Conservation (phyloP, 2,888 invertebrate genomes). For the Clanis bilineata region DNA sequence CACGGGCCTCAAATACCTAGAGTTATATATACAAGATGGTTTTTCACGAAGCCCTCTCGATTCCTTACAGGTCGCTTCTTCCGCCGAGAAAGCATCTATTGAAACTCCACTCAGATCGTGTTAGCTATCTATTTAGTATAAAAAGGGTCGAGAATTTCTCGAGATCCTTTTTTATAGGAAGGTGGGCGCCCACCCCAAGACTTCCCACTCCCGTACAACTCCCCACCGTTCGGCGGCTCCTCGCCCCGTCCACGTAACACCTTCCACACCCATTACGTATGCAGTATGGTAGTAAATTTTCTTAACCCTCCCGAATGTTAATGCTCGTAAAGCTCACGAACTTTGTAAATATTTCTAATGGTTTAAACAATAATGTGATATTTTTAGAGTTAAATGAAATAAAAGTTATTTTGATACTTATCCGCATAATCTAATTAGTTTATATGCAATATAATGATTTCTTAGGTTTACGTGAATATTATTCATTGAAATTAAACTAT, state of each 20-base stretch:
- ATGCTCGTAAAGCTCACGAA: constrained; percentile 17
- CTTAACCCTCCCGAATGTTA: constrained; percentile 28
- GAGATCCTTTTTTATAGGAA: constrained; percentile 77
- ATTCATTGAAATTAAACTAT: too few relatives aligned
- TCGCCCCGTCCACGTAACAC: constrained; percentile 30
- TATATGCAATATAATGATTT: too few relatives aligned
- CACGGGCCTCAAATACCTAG: constrained; percentile 40
- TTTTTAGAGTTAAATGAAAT: too few relatives aligned
- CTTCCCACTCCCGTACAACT: background rate
- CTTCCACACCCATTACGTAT: constrained; percentile 29
- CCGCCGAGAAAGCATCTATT: constrained; percentile 80
- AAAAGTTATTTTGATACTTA: too few relatives aligned
- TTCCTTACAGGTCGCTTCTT: constrained; percentile 80
- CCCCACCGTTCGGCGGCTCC: constrained; percentile 30
- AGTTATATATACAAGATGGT: constrained; percentile 53
- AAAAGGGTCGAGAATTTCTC: constrained; percentile 79
- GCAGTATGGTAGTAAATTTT: constrained; percentile 33
- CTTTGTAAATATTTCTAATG: background rate
- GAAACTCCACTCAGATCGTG: constrained; percentile 82
- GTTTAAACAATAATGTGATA: background rate
- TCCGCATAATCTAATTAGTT: too few relatives aligned
- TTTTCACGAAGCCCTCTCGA: constrained; percentile 68
- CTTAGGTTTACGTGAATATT: too few relatives aligned
- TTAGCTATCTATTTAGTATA: constrained; percentile 83
- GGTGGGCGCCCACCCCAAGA: constrained; percentile 52